Evolutionary conservation across 35 echinoderm and acorn worm genomes (phyloP), one percentile per base, ranked within the genome.

Genomic region (Holothuria glaberrima): DNA sequence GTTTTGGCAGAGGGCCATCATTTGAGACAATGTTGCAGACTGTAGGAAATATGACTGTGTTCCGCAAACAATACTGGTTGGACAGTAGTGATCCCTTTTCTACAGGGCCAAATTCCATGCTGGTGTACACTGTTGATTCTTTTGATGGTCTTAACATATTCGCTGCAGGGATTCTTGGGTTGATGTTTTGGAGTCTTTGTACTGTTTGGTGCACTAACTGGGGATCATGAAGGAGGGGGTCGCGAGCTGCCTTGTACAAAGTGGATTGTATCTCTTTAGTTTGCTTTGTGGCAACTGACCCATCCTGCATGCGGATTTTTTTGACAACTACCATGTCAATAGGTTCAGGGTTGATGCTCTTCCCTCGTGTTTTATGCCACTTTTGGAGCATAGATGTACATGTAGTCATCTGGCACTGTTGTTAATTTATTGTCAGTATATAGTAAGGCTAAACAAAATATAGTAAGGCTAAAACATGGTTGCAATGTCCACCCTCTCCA

Each of bases 381-480:
- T 77, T 77, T 77, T 77, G 73, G 6, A 77, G 30, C 73, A 77
- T 77, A 33, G 73, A 77, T 33, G 73, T 34, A 38, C 73, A 77
- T 6, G 31, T 77, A 13, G 12, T 77, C 73, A 77, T 77, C 27
- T 30, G 73, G 73, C 36, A 77, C 73, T 77, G 73, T 77, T 30
- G 12, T 34, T 77, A 77, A 34, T 34, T 77, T 77, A 77, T 77
- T 13, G 73, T 77, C 73, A 30, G 36, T 77, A 77, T 31, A 77
- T 13, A n/a, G n/a, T n/a, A n/a, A n/a, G 73, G 27, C 9, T 33
- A 77, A 16, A 77, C 9, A 16, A 33, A 30, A 77, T 77, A 77
- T 12, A 77, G 30, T 38, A 77, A 10, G 12, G 73, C 73, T 34
- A 77, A 77, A 77, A 77, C 73, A 77, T 77, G 73, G 73, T 77